Percentiles rank a stretch among this genome's conserved stretches.
Evolutionary conservation across 2,113 vertebrate species (phyloP).

Genomic region (Pyrgilauda ruficollis): DNA sequence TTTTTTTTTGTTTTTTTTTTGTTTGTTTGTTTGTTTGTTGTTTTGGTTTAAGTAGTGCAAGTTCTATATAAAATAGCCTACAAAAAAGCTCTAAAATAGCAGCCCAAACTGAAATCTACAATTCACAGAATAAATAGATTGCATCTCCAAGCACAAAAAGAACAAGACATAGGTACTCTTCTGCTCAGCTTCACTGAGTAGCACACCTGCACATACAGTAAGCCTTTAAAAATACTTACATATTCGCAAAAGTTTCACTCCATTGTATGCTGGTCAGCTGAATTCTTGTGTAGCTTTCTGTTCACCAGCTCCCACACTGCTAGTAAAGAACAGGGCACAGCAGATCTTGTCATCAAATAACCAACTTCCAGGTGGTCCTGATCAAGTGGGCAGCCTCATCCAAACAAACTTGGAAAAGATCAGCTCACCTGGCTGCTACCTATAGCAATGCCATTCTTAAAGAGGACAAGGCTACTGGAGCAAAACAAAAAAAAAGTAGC

Average conservation of each 20-base stretch:
- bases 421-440: background rate
- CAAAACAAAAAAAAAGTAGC: background rate
- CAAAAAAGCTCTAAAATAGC: background rate
- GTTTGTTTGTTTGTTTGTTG: no score
- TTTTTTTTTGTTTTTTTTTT: no score
- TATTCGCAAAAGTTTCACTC: background rate
- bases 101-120: background rate
- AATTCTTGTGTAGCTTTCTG: background rate
- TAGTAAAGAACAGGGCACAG: background rate
- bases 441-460: background rate
- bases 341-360: background rate
- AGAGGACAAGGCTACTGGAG: background rate
- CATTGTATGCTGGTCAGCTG: accelerated
- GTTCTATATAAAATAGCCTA: background rate
- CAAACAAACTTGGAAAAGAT: background rate
- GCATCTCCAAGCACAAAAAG: background rate
- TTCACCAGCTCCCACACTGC: background rate
- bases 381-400: background rate
- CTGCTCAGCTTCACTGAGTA: no score
- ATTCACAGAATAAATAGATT: background rate
- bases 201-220: accelerated
- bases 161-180: accelerated
- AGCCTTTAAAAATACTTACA: background rate
- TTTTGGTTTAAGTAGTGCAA: background rate
- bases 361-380: background rate